Percentiles rank a stretch among this genome's conserved stretches.
These are phyloP conservation scores for Sebastes baramenuke DNA, from an alignment of 2,797 vertebrate species.

Conservation along the genomic window DNA sequence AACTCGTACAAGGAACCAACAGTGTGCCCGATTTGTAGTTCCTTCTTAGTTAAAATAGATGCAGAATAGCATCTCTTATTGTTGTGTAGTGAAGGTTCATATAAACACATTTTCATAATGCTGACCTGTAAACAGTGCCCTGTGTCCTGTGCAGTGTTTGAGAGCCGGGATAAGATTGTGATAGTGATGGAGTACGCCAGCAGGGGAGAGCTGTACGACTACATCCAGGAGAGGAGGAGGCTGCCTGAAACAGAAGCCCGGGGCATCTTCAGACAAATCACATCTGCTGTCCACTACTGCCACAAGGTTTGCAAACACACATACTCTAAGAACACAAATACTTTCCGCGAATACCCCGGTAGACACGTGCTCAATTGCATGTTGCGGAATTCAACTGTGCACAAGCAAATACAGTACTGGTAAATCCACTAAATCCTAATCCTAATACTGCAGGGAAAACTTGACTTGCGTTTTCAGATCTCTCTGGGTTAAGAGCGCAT, in stretches of 20 bases:
- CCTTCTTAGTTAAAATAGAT: background rate
- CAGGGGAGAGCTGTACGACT: constrained; percentile 86
- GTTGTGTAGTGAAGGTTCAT: no score
- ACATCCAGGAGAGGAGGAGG: constrained; percentile 81
- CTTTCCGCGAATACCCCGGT: background rate
- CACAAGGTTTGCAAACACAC: constrained; percentile 77
- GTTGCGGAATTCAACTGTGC: constrained; percentile 18
- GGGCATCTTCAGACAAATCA: constrained; percentile 85
- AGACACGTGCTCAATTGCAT: constrained; percentile 41
- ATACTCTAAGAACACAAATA: background rate
- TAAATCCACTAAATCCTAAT: constrained; percentile 73
- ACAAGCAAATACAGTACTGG: constrained; percentile 50
- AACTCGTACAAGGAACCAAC: background rate
- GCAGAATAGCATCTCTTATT: background rate
- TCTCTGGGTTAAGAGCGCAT: constrained; percentile 69
- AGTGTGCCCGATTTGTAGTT: background rate
- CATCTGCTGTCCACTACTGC: constrained; percentile 86
- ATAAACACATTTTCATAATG: background rate
- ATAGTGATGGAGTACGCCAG: constrained; percentile 88
- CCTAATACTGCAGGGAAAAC: constrained; percentile 68
- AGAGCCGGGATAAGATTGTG: constrained; percentile 87
- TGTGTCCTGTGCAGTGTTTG: constrained; percentile 80
- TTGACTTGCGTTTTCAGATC: constrained; percentile 71
- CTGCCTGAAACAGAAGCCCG: constrained; percentile 83
- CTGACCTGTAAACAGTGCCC: background rate